These are phyloP conservation scores for Tenthredo distinguenda DNA, from an alignment of 2,888 invertebrate genomes.

Conservation along the genomic window DNA sequence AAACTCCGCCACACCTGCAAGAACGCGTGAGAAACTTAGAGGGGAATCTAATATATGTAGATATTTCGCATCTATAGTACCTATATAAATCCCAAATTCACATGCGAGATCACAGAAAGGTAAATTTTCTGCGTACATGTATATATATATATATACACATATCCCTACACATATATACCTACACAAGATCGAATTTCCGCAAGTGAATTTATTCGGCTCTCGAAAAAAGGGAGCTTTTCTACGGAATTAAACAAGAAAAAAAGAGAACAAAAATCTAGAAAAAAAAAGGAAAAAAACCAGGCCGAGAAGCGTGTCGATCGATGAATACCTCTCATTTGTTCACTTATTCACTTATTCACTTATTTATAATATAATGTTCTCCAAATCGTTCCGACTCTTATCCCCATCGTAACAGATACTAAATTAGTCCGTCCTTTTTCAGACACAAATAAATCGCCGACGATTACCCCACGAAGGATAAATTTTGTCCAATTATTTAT, in stretches of 20 bases:
- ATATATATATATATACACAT: background rate
- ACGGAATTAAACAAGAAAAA: background rate
- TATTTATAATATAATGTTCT: background rate
- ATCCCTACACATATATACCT: background rate
- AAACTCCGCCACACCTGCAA: background rate
- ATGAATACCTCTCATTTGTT: background rate
- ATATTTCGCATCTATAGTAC: conserved; percentile 12
- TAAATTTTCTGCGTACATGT: background rate
- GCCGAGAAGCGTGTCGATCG: background rate
- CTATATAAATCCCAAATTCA: conserved; percentile 17
- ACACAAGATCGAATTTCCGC: background rate
- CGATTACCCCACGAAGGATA: too few relatives aligned
- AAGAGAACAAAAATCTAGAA: background rate
- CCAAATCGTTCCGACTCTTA: background rate
- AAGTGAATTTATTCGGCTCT: background rate
- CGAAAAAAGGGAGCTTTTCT: background rate
- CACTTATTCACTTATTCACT: background rate
- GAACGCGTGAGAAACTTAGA: conserved; percentile 12
- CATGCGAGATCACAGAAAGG: background rate
- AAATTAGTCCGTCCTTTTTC: background rate
- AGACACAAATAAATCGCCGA: background rate
- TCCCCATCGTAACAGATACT: background rate
- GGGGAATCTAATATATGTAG: conserved; percentile 2
- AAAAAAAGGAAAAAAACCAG: too few relatives aligned
- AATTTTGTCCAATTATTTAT: too few relatives aligned